These are phyloP conservation scores for Anthopleura xanthogrammica DNA, from an alignment of 92 coral and sea anemone species.

Conservation along the genomic window DNA sequence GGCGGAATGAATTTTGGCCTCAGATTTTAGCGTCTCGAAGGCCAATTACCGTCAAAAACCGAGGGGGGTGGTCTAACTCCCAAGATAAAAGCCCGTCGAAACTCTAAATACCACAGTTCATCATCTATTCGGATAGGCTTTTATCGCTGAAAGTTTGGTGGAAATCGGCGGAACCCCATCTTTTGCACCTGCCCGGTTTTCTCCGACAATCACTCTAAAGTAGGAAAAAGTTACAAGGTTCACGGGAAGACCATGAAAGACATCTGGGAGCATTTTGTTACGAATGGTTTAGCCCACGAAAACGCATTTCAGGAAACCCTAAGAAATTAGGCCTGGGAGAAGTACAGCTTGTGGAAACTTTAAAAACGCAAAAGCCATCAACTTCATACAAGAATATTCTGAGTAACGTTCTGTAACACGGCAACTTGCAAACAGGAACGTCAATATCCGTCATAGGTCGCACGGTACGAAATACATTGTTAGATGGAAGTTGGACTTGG, in stretches of 20 bases:
- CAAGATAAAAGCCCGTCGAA: not conserved
- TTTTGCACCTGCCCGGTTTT: slow-evolving; percentile 8
- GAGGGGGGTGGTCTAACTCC: slow-evolving; percentile 1
- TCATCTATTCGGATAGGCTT: slow-evolving; percentile 2
- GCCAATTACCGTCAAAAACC: not conserved
- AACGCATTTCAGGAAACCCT: slow-evolving; percentile 40
- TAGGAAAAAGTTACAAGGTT: slow-evolving; percentile 27
- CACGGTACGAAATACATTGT: slow-evolving; percentile 26
- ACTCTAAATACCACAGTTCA: not conserved
- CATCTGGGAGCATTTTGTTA: slow-evolving; percentile 36
- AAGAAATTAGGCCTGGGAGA: slow-evolving; percentile 28
- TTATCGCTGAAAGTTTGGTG: not conserved
- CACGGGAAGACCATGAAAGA: slow-evolving; percentile 30
- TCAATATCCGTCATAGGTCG: slow-evolving; percentile 29
- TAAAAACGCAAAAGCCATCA: slow-evolving; percentile 14
- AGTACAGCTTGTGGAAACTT: slow-evolving; percentile 41
- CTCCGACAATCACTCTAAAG: not conserved
- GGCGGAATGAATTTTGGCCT: not conserved
- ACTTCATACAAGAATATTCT: not conserved
- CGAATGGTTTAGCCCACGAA: slow-evolving; percentile 32
- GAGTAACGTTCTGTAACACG: slow-evolving; percentile 24
- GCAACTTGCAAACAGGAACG: slow-evolving; percentile 39
- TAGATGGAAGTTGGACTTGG: slow-evolving; percentile 17
- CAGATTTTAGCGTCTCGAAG: not conserved
- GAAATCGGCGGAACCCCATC: not conserved